Conservation (phyloP, 2,888 invertebrate species). For the Cephus pulcher region DNA sequence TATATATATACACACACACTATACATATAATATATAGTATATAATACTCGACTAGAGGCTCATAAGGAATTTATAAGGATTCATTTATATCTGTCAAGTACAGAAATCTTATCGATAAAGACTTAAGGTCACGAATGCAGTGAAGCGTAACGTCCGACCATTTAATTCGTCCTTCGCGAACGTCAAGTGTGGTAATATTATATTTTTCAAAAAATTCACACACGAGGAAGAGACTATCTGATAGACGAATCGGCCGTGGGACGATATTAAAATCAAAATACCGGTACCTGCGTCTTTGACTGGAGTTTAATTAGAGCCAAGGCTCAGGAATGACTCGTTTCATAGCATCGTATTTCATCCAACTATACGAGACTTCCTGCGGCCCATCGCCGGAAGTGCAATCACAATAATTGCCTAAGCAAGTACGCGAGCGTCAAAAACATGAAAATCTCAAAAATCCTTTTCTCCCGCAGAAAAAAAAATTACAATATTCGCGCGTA, state of each 20-base stretch:
- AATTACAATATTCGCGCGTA: background rate
- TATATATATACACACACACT: too few relatives aligned
- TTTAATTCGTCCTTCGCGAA: background rate
- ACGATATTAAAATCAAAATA: background rate
- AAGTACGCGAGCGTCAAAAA: slow-evolving; percentile 5
- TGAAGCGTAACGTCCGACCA: background rate
- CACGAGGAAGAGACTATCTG: background rate
- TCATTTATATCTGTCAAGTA: background rate
- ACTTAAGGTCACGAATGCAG: background rate
- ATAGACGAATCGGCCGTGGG: background rate
- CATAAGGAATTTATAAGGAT: background rate
- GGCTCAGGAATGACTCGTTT: slow-evolving; percentile 4
- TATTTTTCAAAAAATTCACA: background rate
- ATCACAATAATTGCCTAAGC: slow-evolving; percentile 17
- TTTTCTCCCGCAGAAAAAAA: background rate
- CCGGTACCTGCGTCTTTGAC: background rate
- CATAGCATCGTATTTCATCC: slow-evolving; percentile 21
- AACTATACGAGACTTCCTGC: slow-evolving; percentile 22
- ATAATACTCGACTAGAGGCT: background rate
- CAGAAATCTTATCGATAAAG: background rate
- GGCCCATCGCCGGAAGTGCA: slow-evolving; percentile 19
- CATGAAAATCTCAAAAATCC: background rate
- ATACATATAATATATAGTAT: too few relatives aligned
- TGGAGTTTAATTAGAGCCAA: slow-evolving; percentile 3
- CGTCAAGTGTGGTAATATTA: background rate